Base-by-base conservation (phyloP, 2,888 invertebrate species). In the Anaspis maculata region DNA sequence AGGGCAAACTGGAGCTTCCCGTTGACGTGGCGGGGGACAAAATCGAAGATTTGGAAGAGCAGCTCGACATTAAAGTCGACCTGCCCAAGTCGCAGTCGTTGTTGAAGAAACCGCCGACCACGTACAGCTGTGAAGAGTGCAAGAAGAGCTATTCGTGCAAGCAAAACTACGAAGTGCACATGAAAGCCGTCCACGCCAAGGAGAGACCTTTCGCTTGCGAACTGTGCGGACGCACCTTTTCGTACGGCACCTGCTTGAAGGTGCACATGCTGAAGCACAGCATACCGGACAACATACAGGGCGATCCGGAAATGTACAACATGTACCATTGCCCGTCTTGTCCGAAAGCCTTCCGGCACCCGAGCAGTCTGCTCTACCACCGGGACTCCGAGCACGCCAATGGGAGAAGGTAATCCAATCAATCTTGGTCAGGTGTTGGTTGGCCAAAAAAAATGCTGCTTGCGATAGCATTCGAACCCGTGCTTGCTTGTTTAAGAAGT, bases 281-380 rank as follows among this genome's bases (percentile, higher is more conserved):
- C 10, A 30, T 16, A 10, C 5, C 13, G 2, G 10, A 11, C n/a
- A 19, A 19, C 9, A 19, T 19, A 9, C 24, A 24, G 24, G 9
- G 6, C 5, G 9, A 5, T 19, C 61, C 65, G 39, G 67, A 66
- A 1, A n/a, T n/a, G n/a, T n/a, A n/a, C n/a, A n/a, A n/a, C n/a
- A n/a, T n/a, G n/a, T 79, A 69, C 59, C 72, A 75, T 6, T 84
- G 84, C 54, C 78, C 79, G 41, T 35, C 34, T 9, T 59, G 58
- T 34, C 42, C 41, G 1, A 56, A 54, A 34, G 69, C 76, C 10
- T 69, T 83, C 33, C 77, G 76, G 53, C 81, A 83, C 61, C 77
- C 79, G 0, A 82, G 81, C 41, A 83, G 83, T 1, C 73, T 85
- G 34, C 70, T 79, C 14, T 84, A 85, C 62, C 85, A 85, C 62